Base-by-base conservation (phyloP, 1,140 invertebrate species). In the Tribolium madens region DNA sequence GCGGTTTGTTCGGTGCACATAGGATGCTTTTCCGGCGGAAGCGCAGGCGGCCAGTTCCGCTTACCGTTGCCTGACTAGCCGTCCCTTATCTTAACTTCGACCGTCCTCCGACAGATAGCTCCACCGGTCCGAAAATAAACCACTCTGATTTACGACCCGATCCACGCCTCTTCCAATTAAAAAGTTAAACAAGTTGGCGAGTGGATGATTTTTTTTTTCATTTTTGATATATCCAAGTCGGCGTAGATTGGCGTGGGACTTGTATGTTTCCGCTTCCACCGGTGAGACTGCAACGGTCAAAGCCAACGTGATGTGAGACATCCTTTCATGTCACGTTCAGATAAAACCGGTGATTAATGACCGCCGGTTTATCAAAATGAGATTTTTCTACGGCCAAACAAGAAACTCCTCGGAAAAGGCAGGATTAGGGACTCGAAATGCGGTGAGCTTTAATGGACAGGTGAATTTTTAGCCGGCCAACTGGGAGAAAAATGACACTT, bases 261-360 rank as follows among this genome's bases (percentile, higher is more conserved):
- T 60, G 76, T 77, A 26, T 53, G 69, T 76, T 76, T 76, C 64
- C 75, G 64, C n/a, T 72, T 76, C 50, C 14, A 50, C 77, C 80
- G 78, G 80, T 80, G 76, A 77, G 78, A 75, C 73, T 72, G 50
- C 71, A 46, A 53, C 81, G 79, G 76, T 79, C 79, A 78, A 76
- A 75, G 78, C 76, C 73, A 78, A 81, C 76, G 80, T 79, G 77
- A 82, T 75, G 79, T 73, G 72, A 77, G 76, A 81, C 80, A 80
- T 82, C 81, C 80, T 82, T 82, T 82, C 81, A 80, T 76, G 81
- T 81, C 81, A 81, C 81, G 80, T 79, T 75, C 77, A 78, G 81
- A 81, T 82, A 81, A 82, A 82, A 82, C 78, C 78, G n/a, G 80
- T 82, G 81, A 82, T 82, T 82, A 82, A 82, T 82, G 81, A 80